These are phyloP conservation scores for Eueides isabella DNA, from an alignment of 1,140 invertebrate species.

Conservation along the genomic window DNA sequence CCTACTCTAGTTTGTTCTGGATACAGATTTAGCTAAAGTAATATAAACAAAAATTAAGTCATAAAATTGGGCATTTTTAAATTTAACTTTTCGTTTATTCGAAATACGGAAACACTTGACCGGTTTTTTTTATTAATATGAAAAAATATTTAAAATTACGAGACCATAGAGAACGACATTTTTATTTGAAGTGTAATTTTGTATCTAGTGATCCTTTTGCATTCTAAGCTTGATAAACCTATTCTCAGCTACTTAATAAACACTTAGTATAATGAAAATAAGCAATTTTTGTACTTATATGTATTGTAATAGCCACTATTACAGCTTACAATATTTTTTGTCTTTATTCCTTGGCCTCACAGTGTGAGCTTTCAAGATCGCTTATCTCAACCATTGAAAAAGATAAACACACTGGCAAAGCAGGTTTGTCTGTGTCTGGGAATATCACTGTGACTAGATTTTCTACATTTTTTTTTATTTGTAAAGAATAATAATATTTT, in stretches of 20 bases:
- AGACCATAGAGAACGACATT: no score
- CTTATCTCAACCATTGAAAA: constrained; percentile 42
- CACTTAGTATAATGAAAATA: background rate
- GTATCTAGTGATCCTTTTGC: background rate
- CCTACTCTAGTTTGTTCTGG: no score
- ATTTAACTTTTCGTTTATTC: no score
- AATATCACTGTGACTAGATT: background rate
- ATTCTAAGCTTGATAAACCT: constrained; percentile 1
- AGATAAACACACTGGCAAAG: constrained; percentile 36
- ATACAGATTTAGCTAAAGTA: no score
- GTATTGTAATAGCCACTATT: background rate
- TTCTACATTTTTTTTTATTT: constrained; percentile 6
- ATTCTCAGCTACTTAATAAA: constrained; percentile 6
- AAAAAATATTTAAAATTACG: no score
- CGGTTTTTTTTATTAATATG: no score
- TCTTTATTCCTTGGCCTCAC: background rate
- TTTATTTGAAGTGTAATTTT: no score
- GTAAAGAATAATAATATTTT: background rate
- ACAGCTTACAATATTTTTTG: background rate
- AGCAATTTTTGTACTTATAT: background rate
- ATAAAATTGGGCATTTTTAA: no score
- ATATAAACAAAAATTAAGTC: no score
- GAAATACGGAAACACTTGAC: no score
- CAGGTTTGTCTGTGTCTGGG: constrained; percentile 24
- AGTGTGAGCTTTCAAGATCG: constrained; percentile 35